Percentiles rank a stretch among this genome's conserved stretches.
Conservation (phyloP, 2,888 invertebrate genomes). For the Megaustenia siamemsis region DNA sequence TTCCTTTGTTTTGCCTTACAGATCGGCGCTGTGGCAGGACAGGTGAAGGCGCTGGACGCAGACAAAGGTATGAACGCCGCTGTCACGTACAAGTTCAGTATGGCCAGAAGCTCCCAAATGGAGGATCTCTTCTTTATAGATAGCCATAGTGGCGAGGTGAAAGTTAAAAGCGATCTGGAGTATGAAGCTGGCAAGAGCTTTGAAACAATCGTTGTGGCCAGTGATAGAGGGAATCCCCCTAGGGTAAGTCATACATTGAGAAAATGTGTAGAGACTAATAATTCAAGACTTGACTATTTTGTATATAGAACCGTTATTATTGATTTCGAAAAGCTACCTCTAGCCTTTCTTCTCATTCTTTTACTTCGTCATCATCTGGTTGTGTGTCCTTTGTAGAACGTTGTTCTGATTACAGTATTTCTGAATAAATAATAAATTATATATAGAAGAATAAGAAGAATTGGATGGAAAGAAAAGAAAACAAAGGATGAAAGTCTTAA, state of each 20-base stretch:
- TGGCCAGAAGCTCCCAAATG: slow-evolving; percentile 47
- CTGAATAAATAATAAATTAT: too few species aligned
- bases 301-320: too few species aligned
- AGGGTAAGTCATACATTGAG: slow-evolving; percentile 10
- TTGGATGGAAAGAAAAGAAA: too few species aligned
- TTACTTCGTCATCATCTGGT: too few species aligned
- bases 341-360: too few species aligned
- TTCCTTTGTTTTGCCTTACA: neutral
- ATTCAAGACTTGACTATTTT: too few species aligned
- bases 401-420: too few species aligned
- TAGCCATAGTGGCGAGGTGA: slow-evolving; percentile 61
- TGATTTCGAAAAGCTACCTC: too few species aligned
- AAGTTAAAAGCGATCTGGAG: slow-evolving; percentile 57
- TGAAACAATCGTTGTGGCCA: slow-evolving; percentile 67
- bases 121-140: slow-evolving; percentile 60
- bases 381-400: too few species aligned
- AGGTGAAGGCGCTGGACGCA: slow-evolving; percentile 89
- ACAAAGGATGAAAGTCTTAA: too few species aligned
- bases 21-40: slow-evolving; percentile 61
- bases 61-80: slow-evolving; percentile 89
- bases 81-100: slow-evolving; percentile 79
- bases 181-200: slow-evolving; percentile 60
- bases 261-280: too few species aligned
- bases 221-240: slow-evolving; percentile 65
- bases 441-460: too few species aligned